phyloP scores from a whole-genome alignment of 2,797 vertebrate species.

The Meda fulgida region DNA sequence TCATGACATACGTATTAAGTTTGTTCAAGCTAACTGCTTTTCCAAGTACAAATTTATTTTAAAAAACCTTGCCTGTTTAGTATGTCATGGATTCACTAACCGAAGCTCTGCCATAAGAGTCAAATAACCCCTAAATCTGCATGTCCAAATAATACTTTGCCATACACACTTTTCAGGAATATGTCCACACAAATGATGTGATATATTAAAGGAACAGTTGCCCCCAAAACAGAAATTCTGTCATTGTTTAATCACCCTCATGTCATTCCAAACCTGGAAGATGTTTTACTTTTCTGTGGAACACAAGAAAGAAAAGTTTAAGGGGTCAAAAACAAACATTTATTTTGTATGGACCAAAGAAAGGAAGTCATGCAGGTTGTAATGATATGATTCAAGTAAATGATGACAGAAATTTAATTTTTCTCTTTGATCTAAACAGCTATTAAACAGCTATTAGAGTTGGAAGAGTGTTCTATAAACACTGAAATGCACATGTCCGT shows the following conservation, averaged over 20 bases:
- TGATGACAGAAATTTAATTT: neutral
- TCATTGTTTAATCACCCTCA: neutral
- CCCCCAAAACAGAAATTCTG: neutral
- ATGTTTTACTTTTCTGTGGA: neutral
- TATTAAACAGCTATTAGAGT: conserved; percentile 1
- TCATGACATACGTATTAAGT: neutral
- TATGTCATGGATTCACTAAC: neutral
- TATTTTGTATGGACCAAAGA: neutral
- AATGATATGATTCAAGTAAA: neutral
- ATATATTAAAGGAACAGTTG: neutral
- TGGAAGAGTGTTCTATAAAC: neutral
- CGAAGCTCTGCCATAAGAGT: neutral
- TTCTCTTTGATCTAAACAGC: neutral
- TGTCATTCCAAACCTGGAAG: neutral
- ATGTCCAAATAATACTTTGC: neutral
- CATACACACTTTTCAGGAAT: neutral
- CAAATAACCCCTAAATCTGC: neutral
- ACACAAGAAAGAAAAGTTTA: neutral
- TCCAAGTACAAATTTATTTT: neutral
- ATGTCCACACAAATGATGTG: neutral
- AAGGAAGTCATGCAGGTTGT: neutral
- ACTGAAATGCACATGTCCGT: neutral
- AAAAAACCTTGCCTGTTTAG: neutral
- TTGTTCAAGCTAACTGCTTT: neutral
- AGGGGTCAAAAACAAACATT: neutral